phyloP scores from a whole-genome alignment of 2,797 vertebrate genomes.

The Acanthornis magna region DNA sequence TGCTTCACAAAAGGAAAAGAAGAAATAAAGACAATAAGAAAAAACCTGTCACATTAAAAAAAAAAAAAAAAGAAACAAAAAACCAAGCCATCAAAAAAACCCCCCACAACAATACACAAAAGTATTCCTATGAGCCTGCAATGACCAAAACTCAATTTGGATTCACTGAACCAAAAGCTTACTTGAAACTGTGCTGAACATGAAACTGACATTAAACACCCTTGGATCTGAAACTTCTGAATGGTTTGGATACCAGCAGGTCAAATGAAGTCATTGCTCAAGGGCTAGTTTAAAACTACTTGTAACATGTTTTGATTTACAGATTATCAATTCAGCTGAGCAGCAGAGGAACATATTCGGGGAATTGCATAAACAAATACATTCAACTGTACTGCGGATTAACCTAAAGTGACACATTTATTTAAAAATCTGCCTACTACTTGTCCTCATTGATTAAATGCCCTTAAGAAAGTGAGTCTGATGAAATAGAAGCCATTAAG shows the following conservation, averaged over 20 bases:
- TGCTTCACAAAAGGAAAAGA: neutral
- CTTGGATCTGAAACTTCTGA: conserved; percentile 67
- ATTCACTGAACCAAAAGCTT: neutral
- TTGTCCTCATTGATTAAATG: conserved; percentile 84
- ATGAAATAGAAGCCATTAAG: conserved; percentile 78
- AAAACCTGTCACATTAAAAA: neutral
- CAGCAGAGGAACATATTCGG: conserved; percentile 68
- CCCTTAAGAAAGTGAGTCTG: conserved; percentile 81
- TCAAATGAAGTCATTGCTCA: conserved; percentile 68
- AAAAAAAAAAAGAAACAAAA: neutral
- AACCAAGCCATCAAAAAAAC: too few species aligned
- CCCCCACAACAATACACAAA: neutral
- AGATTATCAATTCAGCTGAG: conserved; percentile 76
- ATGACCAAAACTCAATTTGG: neutral
- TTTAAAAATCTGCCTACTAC: conserved; percentile 83
- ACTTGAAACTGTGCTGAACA: neutral
- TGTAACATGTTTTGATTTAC: conserved; percentile 76
- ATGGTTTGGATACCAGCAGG: conserved; percentile 56
- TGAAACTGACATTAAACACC: conserved; percentile 52
- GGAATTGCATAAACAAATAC: conserved; percentile 77
- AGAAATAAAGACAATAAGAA: neutral
- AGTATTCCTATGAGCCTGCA: neutral
- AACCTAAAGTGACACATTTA: conserved; percentile 82
- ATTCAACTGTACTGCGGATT: conserved; percentile 73
- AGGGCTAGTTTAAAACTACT: conserved; percentile 69